Conservation (phyloP, 1,140 invertebrate genomes). For the Apis mellifera region DNA sequence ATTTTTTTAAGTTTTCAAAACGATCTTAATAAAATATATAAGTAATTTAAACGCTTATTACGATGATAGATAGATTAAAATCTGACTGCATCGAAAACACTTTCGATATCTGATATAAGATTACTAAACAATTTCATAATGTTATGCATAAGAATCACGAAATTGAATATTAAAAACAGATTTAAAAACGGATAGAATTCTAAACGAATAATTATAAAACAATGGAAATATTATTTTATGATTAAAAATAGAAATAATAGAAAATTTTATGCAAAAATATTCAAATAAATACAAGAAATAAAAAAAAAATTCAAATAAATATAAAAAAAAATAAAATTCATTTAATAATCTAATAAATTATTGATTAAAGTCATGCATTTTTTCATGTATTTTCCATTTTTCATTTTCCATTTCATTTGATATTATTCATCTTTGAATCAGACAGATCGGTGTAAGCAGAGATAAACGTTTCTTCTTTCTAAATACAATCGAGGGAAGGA, state of each 20-base stretch:
- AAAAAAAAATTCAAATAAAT: background rate
- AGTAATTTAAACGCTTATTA: conserved; percentile 29
- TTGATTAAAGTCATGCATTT: background rate
- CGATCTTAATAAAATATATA: too few species aligned
- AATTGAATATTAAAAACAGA: conserved; percentile 4
- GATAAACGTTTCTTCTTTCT: background rate
- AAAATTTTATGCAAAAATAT: too few species aligned
- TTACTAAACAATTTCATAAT: background rate
- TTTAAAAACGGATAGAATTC: background rate
- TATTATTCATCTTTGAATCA: background rate
- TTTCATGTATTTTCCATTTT: background rate
- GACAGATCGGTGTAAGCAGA: conserved; percentile 45
- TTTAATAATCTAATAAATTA: background rate
- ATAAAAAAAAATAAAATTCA: background rate
- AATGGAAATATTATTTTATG: background rate
- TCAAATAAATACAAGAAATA: too few species aligned
- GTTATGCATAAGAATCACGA: background rate
- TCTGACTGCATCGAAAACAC: conserved; percentile 19
- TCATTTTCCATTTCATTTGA: background rate
- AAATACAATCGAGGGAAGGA: conserved; percentile 20
- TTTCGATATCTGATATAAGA: background rate
- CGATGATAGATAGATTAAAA: conserved; percentile 12
- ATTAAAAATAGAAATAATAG: background rate
- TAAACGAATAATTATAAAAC: background rate
- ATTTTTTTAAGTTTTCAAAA: too few species aligned